Conservation (phyloP, 2,888 invertebrate genomes). For the Aspidiotus destructor region DNA sequence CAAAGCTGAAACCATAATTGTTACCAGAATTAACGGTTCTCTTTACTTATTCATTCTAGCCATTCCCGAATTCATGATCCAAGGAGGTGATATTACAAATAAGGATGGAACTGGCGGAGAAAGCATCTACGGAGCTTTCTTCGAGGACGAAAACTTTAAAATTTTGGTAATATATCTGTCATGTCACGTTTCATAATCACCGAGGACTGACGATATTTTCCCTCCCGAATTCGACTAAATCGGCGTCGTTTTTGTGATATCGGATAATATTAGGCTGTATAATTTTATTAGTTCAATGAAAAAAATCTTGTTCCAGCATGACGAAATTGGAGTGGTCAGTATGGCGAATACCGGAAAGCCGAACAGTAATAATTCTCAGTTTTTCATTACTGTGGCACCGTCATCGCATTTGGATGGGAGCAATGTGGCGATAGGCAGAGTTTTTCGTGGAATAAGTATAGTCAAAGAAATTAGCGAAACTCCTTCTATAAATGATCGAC, state of each 20-base stretch:
- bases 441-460: constrained; percentile 64
- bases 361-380: constrained; percentile 88
- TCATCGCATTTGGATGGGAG: constrained; percentile 67
- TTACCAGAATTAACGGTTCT: background rate
- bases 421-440: constrained; percentile 73
- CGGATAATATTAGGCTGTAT: no score
- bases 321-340: constrained; percentile 57
- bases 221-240: no score
- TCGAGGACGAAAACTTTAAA: constrained; percentile 81
- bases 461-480: constrained; percentile 60
- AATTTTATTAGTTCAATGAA: constrained; percentile 3
- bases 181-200: constrained; percentile 1
- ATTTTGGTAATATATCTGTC: constrained; percentile 46
- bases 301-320: constrained; percentile 45
- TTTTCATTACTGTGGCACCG: constrained; percentile 72
- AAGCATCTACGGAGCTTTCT: constrained; percentile 83
- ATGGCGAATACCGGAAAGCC: constrained; percentile 69
- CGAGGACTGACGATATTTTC: constrained; percentile 35
- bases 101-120: constrained; percentile 83
- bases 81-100: constrained; percentile 68
- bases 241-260: no score
- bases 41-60: constrained; percentile 40
- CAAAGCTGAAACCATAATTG: background rate
- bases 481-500: constrained; percentile 48
- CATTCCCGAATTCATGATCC: constrained; percentile 72